Evolutionary conservation across 2,797 vertebrate species (phyloP).

Genomic region (Triplophysa yarkandensis): DNA sequence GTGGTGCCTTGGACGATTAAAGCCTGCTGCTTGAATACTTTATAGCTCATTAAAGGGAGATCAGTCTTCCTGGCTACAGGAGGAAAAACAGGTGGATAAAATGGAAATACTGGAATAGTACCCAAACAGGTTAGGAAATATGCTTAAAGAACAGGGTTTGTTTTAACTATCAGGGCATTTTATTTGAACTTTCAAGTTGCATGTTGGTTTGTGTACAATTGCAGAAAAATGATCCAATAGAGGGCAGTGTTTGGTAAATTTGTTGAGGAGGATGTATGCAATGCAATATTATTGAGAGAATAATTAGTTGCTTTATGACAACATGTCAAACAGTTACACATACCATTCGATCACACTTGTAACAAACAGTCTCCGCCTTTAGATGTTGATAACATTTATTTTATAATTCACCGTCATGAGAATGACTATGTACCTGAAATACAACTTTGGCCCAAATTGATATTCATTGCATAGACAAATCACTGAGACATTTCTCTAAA

Average conservation of each 20-base stretch:
- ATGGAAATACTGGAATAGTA: not conserved
- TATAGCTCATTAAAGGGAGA: constrained; percentile 68
- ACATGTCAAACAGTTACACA: not conserved
- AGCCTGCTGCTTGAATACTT: constrained; percentile 66
- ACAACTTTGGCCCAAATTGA: too few species aligned
- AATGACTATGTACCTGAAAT: too few species aligned
- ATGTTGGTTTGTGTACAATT: not conserved
- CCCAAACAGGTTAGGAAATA: not conserved
- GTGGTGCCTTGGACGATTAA: constrained; percentile 72
- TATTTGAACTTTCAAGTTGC: not conserved
- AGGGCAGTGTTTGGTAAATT: constrained; percentile 38
- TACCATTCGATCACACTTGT: not conserved
- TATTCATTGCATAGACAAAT: too few species aligned
- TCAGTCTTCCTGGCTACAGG: constrained; percentile 16
- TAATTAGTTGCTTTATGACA: not conserved
- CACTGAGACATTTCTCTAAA: too few species aligned
- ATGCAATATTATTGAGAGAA: not conserved
- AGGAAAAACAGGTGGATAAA: constrained; percentile 10
- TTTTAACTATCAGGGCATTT: not conserved
- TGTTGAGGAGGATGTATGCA: not conserved
- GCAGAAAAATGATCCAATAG: constrained; percentile 22
- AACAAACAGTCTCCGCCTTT: not conserved
- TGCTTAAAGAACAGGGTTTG: not conserved
- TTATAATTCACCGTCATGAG: too few species aligned
- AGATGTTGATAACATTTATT: too few species aligned